These are phyloP conservation scores for Acanthurus tractus DNA, from an alignment of 2,797 vertebrate genomes.

Conservation along the genomic window DNA sequence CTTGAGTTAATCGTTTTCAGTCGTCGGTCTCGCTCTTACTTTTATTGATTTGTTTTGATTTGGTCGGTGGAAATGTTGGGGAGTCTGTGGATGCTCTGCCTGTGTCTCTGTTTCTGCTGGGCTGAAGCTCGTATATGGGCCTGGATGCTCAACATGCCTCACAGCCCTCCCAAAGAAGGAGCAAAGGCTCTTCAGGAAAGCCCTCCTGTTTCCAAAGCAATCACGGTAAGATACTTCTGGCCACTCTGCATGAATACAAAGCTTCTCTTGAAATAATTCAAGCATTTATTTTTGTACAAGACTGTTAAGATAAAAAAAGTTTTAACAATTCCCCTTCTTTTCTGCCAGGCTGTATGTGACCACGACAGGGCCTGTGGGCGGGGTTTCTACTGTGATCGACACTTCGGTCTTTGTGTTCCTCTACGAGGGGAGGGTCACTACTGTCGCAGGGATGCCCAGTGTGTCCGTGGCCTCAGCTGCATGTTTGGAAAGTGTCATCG, in stretches of 20 bases:
- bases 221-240: conserved; percentile 68
- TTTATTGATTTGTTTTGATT: neutral
- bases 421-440: conserved; percentile 84
- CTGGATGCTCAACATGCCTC: conserved; percentile 89
- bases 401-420: conserved; percentile 89
- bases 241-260: neutral
- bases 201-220: conserved; percentile 45
- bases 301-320: neutral
- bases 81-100: conserved; percentile 68
- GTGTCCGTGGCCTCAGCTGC: conserved; percentile 88
- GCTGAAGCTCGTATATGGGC: conserved; percentile 85
- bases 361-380: conserved; percentile 82
- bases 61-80: conserved; percentile 59
- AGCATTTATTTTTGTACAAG: neutral
- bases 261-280: neutral
- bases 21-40: neutral
- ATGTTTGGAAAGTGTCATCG: conserved; percentile 91
- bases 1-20: neutral
- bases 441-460: conserved; percentile 89
- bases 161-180: conserved; percentile 82
- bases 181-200: conserved; percentile 59
- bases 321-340: neutral
- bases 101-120: conserved; percentile 68
- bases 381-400: conserved; percentile 89
- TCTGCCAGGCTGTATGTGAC: conserved; percentile 76